A percentile compares a stretch with the other conserved stretches of the same genome.
These are phyloP conservation scores for Columbina picui DNA, from an alignment of 2,113 vertebrate genomes.

Conservation along the genomic window DNA sequence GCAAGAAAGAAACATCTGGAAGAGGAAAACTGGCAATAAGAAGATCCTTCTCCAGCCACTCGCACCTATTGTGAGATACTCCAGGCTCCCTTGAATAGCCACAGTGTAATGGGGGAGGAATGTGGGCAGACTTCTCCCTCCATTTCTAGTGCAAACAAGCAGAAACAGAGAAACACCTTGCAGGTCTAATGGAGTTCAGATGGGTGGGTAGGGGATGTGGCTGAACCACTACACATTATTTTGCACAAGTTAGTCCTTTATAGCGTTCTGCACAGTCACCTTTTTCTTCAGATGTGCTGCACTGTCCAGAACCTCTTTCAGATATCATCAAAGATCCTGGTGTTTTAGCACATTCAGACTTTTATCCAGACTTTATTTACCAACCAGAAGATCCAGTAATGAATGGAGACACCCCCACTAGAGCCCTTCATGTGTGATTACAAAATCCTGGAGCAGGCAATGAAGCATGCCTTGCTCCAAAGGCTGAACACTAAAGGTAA, in stretches of 20 bases:
- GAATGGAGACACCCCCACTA: neutral
- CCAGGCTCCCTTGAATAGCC: neutral
- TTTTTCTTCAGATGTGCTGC: neutral
- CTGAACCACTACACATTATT: neutral
- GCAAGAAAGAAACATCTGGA: neutral
- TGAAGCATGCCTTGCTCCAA: neutral
- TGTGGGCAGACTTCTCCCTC: neutral
- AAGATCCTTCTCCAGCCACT: neutral
- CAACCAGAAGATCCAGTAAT: neutral
- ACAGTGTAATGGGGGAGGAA: fast-evolving
- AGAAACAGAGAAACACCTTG: neutral
- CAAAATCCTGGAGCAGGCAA: neutral
- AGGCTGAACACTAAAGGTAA: neutral
- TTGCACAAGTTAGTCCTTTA: neutral
- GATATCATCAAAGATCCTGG: neutral
- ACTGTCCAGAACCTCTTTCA: neutral
- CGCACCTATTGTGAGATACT: fast-evolving
- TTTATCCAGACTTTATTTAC: neutral
- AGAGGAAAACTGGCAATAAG: neutral
- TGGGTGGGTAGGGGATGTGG: neutral
- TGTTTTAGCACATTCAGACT: neutral
- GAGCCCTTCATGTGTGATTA: neutral
- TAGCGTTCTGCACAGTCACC: neutral
- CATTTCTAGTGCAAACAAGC: neutral
- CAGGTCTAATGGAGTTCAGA: neutral